Evolutionary conservation across 2,797 vertebrate genomes (phyloP), one percentile per base, ranked within the genome.

Genomic region (Prunella strophiata): DNA sequence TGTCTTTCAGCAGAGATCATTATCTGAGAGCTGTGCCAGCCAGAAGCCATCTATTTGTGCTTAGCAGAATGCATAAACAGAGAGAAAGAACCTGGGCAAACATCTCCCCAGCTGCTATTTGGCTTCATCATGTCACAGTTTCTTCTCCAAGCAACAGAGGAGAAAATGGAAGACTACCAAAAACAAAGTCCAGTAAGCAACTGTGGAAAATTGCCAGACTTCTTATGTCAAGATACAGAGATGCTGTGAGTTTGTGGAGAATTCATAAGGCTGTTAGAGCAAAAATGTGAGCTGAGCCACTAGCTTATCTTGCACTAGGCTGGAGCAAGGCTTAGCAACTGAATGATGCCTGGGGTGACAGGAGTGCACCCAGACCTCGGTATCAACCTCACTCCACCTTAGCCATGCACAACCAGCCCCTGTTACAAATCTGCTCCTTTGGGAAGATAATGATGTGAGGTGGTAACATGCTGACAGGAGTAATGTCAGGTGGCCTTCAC

Each of bases 301-400:
- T 42, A 3, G 10, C 16, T 77, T 20, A 27, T 58, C 52, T 23
- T 29, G 22, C 30, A 27, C 18, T 14, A 17, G 40, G 14, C n/a
- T 22, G 65, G 59, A 65, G 26, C 0, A 0, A 84, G 4, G 38
- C 11, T 51, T 16, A 63, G 45, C 8, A 63, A 19, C 29, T 52
- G 73, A 47, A 34, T 6, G 30, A 34, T 40, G 38, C 10, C 51
- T 27, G 51, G 32, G 29, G 20, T 27, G 38, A 77, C n/a, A 51
- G 57, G 26, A 51, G 25, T 4, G n/a, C 30, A 40, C 21, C 12
- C 25, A 23, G n/a, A 30, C 51, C 65, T 52, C 0, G 0, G 7
- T 15, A 34, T 9, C 55, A 62, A 50, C 38, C 50, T 58, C 72
- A 40, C 11, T 63, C 8, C 25, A 13, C 23, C 14, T 51, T 11